Base-by-base conservation (phyloP, 1,140 invertebrate genomes). In the Hypsibius dujardini region DNA sequence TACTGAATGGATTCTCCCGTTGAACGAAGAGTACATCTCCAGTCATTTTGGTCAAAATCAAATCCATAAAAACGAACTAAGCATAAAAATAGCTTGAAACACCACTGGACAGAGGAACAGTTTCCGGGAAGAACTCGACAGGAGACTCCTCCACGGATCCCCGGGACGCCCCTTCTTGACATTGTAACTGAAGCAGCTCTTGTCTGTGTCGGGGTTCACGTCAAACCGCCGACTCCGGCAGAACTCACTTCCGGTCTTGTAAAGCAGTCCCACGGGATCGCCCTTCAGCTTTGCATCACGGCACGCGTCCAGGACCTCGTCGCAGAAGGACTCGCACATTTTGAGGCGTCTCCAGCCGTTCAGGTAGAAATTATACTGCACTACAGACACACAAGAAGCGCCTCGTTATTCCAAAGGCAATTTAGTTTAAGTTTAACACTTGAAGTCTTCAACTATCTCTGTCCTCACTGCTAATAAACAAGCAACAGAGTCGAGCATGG, bases 231-330 rank as follows among this genome's bases (percentile, higher is more conserved):
- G 50, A 56, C 50, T 56, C 50, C 50, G 50, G n/a, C 50, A 56
- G 50, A 56, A 56, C n/a, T 56, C 50, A 7, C 7, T n/a, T 56
- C 50, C 50, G 50, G 50, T 56, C 7, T 7, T 7, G n/a, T 56
- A 56, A 7, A 56, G 50, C 50, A 56, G 7, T 56, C 50, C 50
- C 50, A 56, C 50, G 7, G n/a, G n/a, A 56, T 56, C 50, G n/a
- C 50, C 62, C 45, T 67, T 67, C 45, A 67, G 42, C 45, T 42
- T 67, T 3, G 62, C 62, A 42, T 67, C 62, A 14, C 45, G 12
- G 62, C 62, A 67, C 12, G 62, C 62, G 62, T 67, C 42, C 62
- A 67, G 42, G 7, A 67, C 62, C 3, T 12, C 42, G 62, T 67
- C 42, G 42, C 62, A 67, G 42, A 67, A 67, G 7, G 62, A 67